phyloP scores from a whole-genome alignment of 2,113 vertebrate species.

The Catharus minimus region DNA sequence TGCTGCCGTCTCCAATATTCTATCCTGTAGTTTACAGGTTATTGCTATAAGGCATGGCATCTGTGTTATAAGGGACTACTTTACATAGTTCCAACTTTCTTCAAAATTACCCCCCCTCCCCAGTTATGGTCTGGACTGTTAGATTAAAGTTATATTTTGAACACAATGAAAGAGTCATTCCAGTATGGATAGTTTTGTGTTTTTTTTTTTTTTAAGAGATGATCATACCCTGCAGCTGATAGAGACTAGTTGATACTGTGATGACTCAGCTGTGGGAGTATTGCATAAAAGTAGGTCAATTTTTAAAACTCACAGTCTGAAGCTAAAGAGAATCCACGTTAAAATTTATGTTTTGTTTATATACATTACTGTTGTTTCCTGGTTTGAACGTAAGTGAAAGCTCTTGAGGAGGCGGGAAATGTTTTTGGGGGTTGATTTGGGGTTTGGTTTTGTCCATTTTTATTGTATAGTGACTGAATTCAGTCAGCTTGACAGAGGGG shows the following conservation, averaged over 20 bases:
- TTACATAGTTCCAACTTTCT: background rate
- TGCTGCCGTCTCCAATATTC: background rate
- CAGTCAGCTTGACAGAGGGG: background rate
- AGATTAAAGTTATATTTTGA: background rate
- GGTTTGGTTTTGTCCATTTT: background rate
- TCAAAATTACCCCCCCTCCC: background rate
- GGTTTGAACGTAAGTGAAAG: background rate
- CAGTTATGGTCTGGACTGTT: background rate
- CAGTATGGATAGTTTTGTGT: background rate
- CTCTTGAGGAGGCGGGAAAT: background rate
- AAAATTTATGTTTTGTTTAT: background rate
- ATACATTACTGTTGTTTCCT: background rate
- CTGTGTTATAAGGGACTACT: background rate
- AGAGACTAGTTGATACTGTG: constrained; percentile 36
- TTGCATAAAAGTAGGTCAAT: constrained; percentile 55
- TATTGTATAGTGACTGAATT: background rate
- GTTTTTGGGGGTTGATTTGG: background rate
- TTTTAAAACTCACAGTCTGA: background rate
- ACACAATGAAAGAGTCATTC: background rate
- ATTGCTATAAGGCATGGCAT: background rate
- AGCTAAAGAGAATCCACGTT: background rate
- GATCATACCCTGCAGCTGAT: constrained; percentile 11
- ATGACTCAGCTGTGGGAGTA: constrained; percentile 55
- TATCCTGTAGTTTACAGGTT: background rate
- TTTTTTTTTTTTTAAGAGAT: background rate